Conservation (phyloP, 2,888 invertebrate genomes). For the Parapristionchus giblindavisi region DNA sequence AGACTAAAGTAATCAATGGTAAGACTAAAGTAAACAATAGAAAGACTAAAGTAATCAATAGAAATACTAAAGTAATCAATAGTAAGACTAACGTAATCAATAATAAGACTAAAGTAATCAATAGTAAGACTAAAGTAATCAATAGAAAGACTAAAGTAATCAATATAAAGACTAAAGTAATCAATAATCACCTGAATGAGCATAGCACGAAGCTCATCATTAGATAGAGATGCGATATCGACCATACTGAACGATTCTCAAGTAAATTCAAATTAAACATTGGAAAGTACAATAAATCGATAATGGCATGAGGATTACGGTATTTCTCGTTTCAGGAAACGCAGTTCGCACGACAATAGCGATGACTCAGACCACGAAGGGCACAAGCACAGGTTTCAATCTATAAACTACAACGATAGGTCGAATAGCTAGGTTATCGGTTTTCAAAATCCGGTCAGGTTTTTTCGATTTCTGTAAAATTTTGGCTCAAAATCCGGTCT, state of each 20-base stretch:
- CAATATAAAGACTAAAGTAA: background rate
- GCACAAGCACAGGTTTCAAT: no score
- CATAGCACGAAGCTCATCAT: constrained; percentile 13
- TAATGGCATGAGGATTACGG: background rate
- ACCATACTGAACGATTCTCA: background rate
- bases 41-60: no score
- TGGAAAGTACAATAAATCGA: background rate
- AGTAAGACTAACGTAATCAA: no score
- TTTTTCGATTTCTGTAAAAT: no score
- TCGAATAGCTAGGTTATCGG: no score
- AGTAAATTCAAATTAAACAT: background rate
- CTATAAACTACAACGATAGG: no score
- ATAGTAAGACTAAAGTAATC: background rate
- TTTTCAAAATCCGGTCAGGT: no score
- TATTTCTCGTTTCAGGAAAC: background rate
- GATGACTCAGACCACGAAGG: no score
- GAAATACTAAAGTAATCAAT: no score
- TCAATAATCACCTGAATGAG: constrained; percentile 16
- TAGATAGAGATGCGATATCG: background rate
- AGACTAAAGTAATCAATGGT: no score
- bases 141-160: background rate
- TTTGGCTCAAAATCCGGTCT: no score
- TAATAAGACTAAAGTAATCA: background rate
- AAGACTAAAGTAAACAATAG: no score
- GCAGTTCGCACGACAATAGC: constrained; percentile 36